Percentiles rank a stretch among this genome's conserved stretches.
phyloP scores from a whole-genome alignment of 1,140 invertebrate species.

The Drosophila neocordata region DNA sequence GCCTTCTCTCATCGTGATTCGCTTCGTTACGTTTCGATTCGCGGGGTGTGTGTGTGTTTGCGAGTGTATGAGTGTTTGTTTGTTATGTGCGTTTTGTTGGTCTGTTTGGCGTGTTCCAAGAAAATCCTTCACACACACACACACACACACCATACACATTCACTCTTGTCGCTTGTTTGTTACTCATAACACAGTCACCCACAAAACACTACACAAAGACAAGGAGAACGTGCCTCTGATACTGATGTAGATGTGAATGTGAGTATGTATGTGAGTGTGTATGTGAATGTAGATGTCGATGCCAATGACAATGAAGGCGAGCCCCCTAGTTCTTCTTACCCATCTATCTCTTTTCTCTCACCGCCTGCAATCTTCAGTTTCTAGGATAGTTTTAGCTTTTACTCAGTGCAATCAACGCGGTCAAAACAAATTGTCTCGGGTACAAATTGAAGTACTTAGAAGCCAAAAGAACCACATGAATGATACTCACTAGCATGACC shows the following conservation, averaged over 20 bases:
- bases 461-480: slow-evolving; percentile 1
- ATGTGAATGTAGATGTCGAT: background rate
- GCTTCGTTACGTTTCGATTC: background rate
- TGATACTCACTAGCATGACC: background rate
- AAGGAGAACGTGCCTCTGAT: background rate
- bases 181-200: slow-evolving; percentile 4
- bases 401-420: background rate
- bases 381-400: background rate
- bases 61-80: too few species aligned
- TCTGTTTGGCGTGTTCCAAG: slow-evolving; percentile 1
- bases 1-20: background rate
- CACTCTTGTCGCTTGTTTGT: background rate
- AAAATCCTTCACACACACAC: slow-evolving; percentile 3
- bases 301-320: slow-evolving; percentile 4
- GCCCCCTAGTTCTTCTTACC: background rate
- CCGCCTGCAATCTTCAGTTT: background rate
- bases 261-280: background rate
- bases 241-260: background rate
- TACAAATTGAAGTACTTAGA: background rate
- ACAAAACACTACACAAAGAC: slow-evolving; percentile 5
- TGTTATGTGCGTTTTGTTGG: background rate
- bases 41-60: background rate
- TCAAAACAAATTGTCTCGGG: slow-evolving; percentile 3
- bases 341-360: background rate
- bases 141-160: too few species aligned